Evolutionary conservation across 2,113 vertebrate genomes (phyloP).

Genomic region (Cynocephalus volans): DNA sequence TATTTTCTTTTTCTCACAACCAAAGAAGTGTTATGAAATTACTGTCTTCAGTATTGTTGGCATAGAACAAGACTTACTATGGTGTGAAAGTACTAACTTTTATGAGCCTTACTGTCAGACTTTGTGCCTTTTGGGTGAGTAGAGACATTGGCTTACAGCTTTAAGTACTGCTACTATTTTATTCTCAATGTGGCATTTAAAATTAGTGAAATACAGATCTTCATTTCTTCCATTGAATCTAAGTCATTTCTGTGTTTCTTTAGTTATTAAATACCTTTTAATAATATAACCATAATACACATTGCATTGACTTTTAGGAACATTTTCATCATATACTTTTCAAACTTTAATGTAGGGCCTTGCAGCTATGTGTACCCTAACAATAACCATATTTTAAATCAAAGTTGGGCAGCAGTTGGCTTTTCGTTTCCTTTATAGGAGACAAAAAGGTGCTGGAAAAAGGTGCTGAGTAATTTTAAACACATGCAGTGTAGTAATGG

Average conservation of each 20-base stretch:
- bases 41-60: background rate
- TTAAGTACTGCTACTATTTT: conserved; percentile 62
- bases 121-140: background rate
- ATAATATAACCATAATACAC: background rate
- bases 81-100: background rate
- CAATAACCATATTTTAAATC: conserved; percentile 48
- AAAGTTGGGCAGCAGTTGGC: background rate
- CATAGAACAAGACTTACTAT: background rate
- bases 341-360: conserved; percentile 10
- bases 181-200: conserved; percentile 37
- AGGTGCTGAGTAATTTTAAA: conserved; percentile 56
- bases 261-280: conserved; percentile 39
- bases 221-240: conserved; percentile 41
- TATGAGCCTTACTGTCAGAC: background rate
- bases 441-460: conserved; percentile 35
- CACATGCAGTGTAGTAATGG: background rate
- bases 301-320: conserved; percentile 14
- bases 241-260: conserved; percentile 43
- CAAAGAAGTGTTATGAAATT: conserved; percentile 42
- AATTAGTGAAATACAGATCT: conserved; percentile 36
- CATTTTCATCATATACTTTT: conserved; percentile 17
- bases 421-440: conserved; percentile 26
- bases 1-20: background rate
- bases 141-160: background rate
- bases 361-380: background rate